Evolutionary conservation across 1,140 invertebrate genomes (phyloP).

Genomic region (Bombus affinis): DNA sequence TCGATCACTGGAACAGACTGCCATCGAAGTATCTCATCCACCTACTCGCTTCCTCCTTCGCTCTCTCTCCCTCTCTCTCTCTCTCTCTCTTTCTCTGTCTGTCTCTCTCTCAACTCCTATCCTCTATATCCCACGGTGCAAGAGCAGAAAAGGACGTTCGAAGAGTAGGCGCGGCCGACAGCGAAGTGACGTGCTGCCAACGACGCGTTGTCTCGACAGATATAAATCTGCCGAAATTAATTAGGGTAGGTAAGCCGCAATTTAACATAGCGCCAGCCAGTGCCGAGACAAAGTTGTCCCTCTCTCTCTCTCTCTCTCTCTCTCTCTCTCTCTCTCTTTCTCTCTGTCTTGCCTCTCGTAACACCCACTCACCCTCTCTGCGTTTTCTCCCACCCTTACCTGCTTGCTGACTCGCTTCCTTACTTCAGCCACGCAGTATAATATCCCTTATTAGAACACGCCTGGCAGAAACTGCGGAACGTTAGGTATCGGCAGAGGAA

Average conservation of each 20-base stretch:
- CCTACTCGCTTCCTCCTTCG: not conserved
- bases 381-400: not conserved
- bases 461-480: conserved; percentile 59
- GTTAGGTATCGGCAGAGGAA: conserved; percentile 54
- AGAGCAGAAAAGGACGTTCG: not conserved
- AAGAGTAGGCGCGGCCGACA: not conserved
- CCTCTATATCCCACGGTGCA: not conserved
- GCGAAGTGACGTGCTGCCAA: not conserved
- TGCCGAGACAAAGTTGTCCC: conserved; percentile 63
- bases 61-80: not conserved
- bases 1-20: not conserved
- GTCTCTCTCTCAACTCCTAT: not conserved
- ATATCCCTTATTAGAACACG: conserved; percentile 76
- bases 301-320: no score
- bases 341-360: conserved; percentile 15
- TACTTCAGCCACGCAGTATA: conserved; percentile 55
- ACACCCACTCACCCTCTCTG: not conserved
- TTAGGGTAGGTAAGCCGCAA: conserved; percentile 76
- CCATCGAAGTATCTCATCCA: not conserved
- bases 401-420: conserved; percentile 14
- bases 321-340: conserved; percentile 2
- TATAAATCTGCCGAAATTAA: conserved; percentile 76
- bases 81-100: not conserved
- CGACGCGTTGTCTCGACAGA: conserved; percentile 34
- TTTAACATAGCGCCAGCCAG: conserved; percentile 67